These are phyloP conservation scores for Maniola jurtina DNA, from an alignment of 1,140 invertebrate genomes.

Conservation along the genomic window DNA sequence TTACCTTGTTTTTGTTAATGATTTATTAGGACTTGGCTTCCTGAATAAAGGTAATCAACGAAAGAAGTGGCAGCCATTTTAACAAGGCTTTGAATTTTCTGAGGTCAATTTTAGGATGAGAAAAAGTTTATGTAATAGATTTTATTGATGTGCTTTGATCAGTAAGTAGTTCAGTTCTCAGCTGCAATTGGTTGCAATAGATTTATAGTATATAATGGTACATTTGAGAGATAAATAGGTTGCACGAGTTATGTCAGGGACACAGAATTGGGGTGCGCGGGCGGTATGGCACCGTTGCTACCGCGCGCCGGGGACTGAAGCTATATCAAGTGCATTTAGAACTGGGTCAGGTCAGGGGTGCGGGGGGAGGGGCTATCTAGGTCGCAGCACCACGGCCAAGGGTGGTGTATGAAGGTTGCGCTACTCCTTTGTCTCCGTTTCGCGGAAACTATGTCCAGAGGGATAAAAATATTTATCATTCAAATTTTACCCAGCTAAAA, in stretches of 20 bases:
- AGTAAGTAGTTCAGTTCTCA: too few species aligned
- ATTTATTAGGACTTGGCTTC: too few species aligned
- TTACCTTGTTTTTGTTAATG: too few species aligned
- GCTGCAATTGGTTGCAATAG: not conserved
- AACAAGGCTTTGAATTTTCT: too few species aligned
- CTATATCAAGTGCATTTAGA: constrained; percentile 68
- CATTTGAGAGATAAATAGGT: constrained; percentile 32
- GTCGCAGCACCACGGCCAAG: constrained; percentile 74
- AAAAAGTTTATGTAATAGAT: too few species aligned
- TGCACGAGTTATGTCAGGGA: constrained; percentile 46
- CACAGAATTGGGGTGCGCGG: constrained; percentile 45
- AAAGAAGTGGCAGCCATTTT: too few species aligned
- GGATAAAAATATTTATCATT: not conserved
- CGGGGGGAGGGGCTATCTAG: constrained; percentile 49
- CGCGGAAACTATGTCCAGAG: not conserved
- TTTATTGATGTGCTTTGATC: too few species aligned
- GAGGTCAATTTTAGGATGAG: too few species aligned
- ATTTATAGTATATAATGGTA: not conserved
- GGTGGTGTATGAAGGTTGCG: constrained; percentile 71
- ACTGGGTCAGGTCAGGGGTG: constrained; percentile 69
- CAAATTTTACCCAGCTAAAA: too few species aligned
- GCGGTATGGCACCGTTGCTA: constrained; percentile 37
- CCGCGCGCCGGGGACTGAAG: constrained; percentile 44
- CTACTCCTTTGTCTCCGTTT: constrained; percentile 51
- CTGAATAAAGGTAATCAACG: too few species aligned